A percentile compares a stretch with the other conserved stretches of the same genome.
phyloP scores from a whole-genome alignment of 2,797 vertebrate genomes.

The Etheostoma nigrum region DNA sequence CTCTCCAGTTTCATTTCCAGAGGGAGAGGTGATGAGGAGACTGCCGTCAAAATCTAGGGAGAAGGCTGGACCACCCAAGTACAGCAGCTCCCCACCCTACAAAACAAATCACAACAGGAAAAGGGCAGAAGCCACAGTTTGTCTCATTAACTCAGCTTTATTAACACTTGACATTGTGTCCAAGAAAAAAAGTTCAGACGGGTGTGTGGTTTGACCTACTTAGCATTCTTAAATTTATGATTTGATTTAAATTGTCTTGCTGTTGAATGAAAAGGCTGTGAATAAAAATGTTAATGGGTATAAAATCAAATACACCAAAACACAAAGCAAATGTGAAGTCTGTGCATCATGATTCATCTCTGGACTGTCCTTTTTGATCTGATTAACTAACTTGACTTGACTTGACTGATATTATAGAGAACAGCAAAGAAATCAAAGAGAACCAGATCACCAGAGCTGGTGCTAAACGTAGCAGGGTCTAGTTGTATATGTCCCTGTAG shows the following conservation, averaged over 20 bases:
- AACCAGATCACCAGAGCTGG: conserved; percentile 65
- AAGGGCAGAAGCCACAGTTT: conserved; percentile 45
- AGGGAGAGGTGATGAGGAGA: conserved; percentile 88
- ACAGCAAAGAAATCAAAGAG: conserved; percentile 35
- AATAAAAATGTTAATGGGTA: conserved; percentile 11
- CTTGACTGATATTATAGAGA: conserved; percentile 41
- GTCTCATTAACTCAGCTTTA: conserved; percentile 50
- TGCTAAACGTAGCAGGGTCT: conserved; percentile 58
- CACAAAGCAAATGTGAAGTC: conserved; percentile 11
- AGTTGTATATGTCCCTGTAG: conserved; percentile 71
- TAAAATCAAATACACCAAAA: conserved; percentile 21
- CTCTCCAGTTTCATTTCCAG: conserved; percentile 91
- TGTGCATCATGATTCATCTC: conserved; percentile 1
- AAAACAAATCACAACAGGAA: conserved; percentile 62
- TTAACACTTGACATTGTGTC: conserved; percentile 32
- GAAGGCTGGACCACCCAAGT: conserved; percentile 84
- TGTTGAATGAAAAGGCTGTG: neutral
- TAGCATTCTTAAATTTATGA: conserved; percentile 24
- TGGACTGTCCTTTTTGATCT: neutral
- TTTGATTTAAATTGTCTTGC: neutral
- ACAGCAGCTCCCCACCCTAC: conserved; percentile 90
- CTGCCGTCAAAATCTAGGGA: conserved; percentile 89
- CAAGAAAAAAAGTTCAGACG: neutral
- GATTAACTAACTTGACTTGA: conserved; percentile 11
- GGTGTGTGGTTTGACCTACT: conserved; percentile 30